These are phyloP conservation scores for Sarcophilus harrisii DNA, from an alignment of 2,797 vertebrate genomes.

Conservation along the genomic window DNA sequence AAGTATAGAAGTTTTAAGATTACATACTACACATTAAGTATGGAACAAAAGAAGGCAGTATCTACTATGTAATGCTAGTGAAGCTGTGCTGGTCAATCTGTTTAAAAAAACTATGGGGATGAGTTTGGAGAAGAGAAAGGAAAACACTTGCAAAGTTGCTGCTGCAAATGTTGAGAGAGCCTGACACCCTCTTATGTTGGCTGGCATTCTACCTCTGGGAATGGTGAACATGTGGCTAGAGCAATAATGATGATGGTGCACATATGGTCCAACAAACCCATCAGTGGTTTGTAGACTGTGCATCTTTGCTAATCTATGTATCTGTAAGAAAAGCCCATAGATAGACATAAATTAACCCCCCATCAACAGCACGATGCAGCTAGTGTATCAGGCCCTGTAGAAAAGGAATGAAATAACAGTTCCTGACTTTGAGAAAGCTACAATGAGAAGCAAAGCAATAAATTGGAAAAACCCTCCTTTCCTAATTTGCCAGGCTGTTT, in stretches of 20 bases:
- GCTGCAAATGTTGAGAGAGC: neutral
- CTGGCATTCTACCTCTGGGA: neutral
- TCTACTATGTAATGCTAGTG: fast-evolving
- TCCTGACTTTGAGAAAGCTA: neutral
- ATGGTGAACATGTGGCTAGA: constrained; percentile 35
- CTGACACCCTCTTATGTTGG: neutral
- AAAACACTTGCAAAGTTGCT: neutral
- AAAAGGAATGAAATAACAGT: neutral
- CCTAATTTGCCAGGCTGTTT: neutral
- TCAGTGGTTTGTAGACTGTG: neutral
- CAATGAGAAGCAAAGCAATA: neutral
- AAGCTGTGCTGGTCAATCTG: neutral
- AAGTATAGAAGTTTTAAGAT: neutral
- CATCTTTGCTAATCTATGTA: constrained; percentile 40
- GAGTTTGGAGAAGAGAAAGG: neutral
- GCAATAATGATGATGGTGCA: constrained; percentile 31
- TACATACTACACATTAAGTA: fast-evolving
- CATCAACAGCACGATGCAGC: neutral
- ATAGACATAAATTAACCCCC: neutral
- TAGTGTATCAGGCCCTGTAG: fast-evolving
- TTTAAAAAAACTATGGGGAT: neutral
- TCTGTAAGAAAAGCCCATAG: neutral
- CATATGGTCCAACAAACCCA: constrained; percentile 25
- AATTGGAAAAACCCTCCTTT: neutral
- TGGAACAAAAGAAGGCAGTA: neutral